These are phyloP conservation scores for Mesaphorura yosii DNA, from an alignment of 1,140 invertebrate genomes.

Conservation along the genomic window DNA sequence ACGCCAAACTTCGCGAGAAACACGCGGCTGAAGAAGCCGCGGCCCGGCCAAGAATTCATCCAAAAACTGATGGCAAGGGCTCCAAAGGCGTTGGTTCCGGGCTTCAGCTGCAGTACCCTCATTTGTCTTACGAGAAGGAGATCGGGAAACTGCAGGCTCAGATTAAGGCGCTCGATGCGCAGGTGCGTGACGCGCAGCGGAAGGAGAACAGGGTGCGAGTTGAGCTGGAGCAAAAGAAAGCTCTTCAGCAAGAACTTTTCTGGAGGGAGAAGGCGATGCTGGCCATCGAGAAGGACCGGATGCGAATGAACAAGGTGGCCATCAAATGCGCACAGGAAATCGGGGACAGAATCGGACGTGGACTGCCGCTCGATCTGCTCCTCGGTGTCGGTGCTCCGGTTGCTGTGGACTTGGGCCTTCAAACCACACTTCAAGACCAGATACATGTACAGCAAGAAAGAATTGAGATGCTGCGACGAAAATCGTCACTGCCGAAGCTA, in stretches of 20 bases:
- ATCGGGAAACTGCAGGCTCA: constrained; percentile 20
- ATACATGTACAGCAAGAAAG: too few relatives aligned
- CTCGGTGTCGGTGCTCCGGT: too few relatives aligned
- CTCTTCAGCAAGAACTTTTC: constrained; percentile 23
- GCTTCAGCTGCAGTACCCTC: too few relatives aligned
- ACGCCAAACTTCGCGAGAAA: not conserved
- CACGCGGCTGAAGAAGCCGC: not conserved
- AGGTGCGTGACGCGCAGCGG: constrained; percentile 12
- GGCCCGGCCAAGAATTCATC: constrained; percentile 3
- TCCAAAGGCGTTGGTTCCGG: too few relatives aligned
- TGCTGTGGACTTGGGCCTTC: too few relatives aligned
- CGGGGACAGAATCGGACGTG: too few relatives aligned
- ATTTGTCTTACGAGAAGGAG: constrained; percentile 23
- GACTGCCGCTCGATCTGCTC: too few relatives aligned
- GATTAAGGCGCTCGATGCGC: constrained; percentile 12
- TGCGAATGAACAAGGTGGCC: constrained; percentile 9
- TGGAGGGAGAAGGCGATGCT: constrained; percentile 27
- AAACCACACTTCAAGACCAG: too few relatives aligned
- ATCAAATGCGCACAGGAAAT: too few relatives aligned
- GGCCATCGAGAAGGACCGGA: constrained; percentile 18
- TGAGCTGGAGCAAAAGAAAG: constrained; percentile 13
- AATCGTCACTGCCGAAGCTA: too few relatives aligned
- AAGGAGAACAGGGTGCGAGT: constrained; percentile 17
- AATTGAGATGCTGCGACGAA: too few relatives aligned
- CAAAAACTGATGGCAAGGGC: constrained; percentile 13